Evolutionary conservation across 2,888 invertebrate genomes (phyloP), one percentile per base, ranked within the genome.

Genomic region (Cyaniris semiargus): DNA sequence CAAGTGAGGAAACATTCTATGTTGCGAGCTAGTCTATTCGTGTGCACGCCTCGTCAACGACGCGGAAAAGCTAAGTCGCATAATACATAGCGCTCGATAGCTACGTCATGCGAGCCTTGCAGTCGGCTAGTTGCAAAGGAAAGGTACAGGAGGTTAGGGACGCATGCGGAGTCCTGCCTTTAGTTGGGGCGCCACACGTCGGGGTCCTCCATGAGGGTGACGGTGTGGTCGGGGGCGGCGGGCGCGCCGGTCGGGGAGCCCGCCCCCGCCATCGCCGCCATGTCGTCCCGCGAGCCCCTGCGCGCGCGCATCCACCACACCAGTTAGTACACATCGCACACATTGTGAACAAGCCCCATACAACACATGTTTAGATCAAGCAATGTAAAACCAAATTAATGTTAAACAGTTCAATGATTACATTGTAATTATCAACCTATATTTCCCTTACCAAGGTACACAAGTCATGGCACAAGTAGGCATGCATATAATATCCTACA

Each of bases 121-220:
- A 23, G 13, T 3, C 10, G 10, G 21, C 21, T 60, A 4, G 10
- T n/a, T 21, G 58, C 3, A n/a, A 6, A 58, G 23, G 23, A 23
- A 60, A 58, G n/a, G n/a, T 21, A 23, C n/a, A 21, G 23, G 21
- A 23, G 23, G 31, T 53, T 53, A 21, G 53, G 48, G 53, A 31
- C 75, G 77, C 74, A 70, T 76, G 56, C 77, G 75, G 60, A 34
- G 70, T 15, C 78, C 83, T 84, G 84, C 83, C 94, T 95, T 70
- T 97, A 97, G 96, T 97, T 97, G 87, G 97, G 97, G 94, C 97
- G 97, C 97, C 97, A 98, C 87, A 97, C 97, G 94, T 97, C 97
- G 80, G 97, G 97, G 94, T 98, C 97, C 95, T 97, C 97, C 97
- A 98, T 97, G 85, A 97, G 95, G 80, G 97, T 97, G 87, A 96